phyloP scores from a whole-genome alignment of 2,113 vertebrate species.

The Litocranius walleri region DNA sequence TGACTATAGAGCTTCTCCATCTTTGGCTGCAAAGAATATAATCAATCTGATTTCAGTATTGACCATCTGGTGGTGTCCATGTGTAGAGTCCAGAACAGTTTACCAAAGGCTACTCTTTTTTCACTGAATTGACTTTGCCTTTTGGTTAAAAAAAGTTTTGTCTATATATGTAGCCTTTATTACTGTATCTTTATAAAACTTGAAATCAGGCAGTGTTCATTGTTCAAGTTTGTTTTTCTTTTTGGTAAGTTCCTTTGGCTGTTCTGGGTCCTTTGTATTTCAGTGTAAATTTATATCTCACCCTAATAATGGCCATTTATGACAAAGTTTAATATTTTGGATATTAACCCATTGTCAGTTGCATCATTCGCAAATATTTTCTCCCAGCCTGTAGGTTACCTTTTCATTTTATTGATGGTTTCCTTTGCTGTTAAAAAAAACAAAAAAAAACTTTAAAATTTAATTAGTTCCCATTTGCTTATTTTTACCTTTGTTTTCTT shows the following conservation, averaged over 20 bases:
- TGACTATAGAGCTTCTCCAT: too few species aligned
- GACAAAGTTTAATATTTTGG: neutral
- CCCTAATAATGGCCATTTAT: neutral
- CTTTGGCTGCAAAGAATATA: too few species aligned
- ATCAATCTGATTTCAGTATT: too few species aligned
- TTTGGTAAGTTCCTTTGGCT: neutral
- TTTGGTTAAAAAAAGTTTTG: neutral
- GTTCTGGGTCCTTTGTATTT: neutral
- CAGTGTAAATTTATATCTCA: neutral
- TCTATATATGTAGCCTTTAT: neutral
- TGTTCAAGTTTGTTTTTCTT: neutral
- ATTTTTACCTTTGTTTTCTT: too few species aligned
- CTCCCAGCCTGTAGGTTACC: neutral
- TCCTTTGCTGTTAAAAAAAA: neutral
- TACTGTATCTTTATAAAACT: neutral
- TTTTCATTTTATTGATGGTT: neutral
- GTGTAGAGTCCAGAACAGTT: neutral
- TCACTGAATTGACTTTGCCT: neutral
- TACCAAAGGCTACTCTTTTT: neutral
- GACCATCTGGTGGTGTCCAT: too few species aligned
- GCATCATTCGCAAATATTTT: neutral
- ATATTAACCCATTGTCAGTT: neutral
- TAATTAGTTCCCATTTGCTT: too few species aligned
- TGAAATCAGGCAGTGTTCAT: neutral
- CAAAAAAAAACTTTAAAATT: too few species aligned